Evolutionary conservation across 92 coral and sea anemone genomes (phyloP).

Genomic region (Meandrina meandrites): DNA sequence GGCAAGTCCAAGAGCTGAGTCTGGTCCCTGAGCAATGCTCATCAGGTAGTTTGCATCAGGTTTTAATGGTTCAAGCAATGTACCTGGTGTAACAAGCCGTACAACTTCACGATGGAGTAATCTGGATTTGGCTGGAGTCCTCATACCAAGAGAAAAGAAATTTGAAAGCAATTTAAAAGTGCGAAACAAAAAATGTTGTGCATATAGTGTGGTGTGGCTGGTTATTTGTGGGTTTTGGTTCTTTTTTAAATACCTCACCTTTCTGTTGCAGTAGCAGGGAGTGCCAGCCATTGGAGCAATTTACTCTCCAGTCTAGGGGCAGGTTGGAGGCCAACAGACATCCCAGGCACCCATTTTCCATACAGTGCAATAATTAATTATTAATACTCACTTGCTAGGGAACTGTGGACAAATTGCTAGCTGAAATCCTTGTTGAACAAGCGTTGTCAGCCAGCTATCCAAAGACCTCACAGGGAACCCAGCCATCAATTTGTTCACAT

Average conservation of each 20-base stretch:
- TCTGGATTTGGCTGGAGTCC: constrained; percentile 75
- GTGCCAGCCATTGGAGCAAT: no score
- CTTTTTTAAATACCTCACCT: no score
- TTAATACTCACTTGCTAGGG: constrained; percentile 75
- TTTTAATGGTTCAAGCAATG: constrained; percentile 77
- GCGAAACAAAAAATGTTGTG: background rate
- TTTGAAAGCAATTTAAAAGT: background rate
- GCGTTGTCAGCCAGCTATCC: constrained; percentile 84
- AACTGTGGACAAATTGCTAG: constrained; percentile 82
- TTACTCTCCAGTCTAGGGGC: no score
- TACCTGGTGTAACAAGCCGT: constrained; percentile 90
- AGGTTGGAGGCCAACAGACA: no score
- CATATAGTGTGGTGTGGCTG: no score
- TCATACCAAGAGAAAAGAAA: background rate
- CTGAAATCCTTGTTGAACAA: constrained; percentile 87
- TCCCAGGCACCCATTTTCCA: no score
- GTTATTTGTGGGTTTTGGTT: no score
- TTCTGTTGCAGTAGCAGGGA: no score
- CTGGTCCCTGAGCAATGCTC: constrained; percentile 76
- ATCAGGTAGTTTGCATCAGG: constrained; percentile 88
- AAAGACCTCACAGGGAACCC: constrained; percentile 89
- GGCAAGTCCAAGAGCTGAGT: constrained; percentile 76
- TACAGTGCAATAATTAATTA: no score
- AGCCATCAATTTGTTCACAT: constrained; percentile 81
- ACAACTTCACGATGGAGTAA: constrained; percentile 84